These are phyloP conservation scores for Drosophila saltans DNA, from an alignment of 1,140 invertebrate species.

Conservation along the genomic window DNA sequence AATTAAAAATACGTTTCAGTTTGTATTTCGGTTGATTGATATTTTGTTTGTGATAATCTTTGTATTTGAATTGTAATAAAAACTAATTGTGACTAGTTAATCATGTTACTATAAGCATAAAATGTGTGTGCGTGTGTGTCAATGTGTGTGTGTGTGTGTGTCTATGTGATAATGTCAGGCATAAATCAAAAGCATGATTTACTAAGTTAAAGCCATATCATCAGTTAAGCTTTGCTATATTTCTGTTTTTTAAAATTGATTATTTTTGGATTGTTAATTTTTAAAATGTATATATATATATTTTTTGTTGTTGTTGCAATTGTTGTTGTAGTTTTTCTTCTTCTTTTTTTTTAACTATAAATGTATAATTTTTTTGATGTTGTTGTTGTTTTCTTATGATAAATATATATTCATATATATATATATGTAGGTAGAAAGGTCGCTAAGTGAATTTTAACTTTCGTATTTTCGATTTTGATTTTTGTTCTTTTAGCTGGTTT, in stretches of 20 bases:
- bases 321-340: conserved; percentile 12
- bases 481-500: conserved; percentile 43
- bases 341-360: conserved; percentile 24
- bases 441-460: conserved; percentile 56
- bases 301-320: background rate
- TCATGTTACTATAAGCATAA: conserved; percentile 50
- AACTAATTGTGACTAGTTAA: conserved; percentile 72
- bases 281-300: background rate
- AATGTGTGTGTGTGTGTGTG: conserved; percentile 6
- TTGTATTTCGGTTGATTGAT: conserved; percentile 32
- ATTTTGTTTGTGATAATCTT: conserved; percentile 27
- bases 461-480: conserved; percentile 18
- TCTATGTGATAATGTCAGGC: conserved; percentile 67
- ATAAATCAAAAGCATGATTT: conserved; percentile 79
- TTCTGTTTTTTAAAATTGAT: conserved; percentile 2
- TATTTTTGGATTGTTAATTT: background rate
- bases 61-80: conserved; percentile 49
- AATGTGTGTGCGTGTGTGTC: conserved; percentile 24
- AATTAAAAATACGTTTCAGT: conserved; percentile 34
- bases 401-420: conserved; percentile 24
- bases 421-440: conserved; percentile 26
- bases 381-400: conserved; percentile 41
- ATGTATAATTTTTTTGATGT: conserved; percentile 31
- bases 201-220: conserved; percentile 72
- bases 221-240: conserved; percentile 67